Conservation (phyloP, 2,797 vertebrate species). For the Eremophila alpestris region DNA sequence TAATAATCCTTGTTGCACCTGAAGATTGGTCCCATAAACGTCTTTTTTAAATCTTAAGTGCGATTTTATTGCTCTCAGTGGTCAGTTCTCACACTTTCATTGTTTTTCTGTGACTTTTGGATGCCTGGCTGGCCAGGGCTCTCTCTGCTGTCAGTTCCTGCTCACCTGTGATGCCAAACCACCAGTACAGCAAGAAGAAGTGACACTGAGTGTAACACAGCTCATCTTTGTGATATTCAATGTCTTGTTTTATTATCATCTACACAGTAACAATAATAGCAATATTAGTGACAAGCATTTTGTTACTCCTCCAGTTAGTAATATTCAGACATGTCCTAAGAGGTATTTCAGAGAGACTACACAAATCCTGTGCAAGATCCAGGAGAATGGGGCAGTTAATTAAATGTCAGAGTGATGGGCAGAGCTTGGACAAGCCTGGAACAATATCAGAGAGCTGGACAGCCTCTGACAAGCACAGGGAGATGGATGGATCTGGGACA, state of each 20-base stretch:
- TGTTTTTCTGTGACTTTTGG: neutral
- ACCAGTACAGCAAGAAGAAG: neutral
- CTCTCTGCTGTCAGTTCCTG: neutral
- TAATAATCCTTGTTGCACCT: neutral
- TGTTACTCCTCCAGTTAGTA: conserved; percentile 6
- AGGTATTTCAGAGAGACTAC: conserved; percentile 45
- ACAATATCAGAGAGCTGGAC: conserved; percentile 46
- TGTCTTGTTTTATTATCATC: conserved; percentile 44
- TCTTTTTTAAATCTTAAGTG: neutral
- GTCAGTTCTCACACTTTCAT: neutral
- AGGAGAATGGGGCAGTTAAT: conserved; percentile 61
- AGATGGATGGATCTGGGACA: conserved; percentile 56
- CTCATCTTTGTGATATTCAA: conserved; percentile 7
- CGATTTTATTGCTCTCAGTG: neutral
- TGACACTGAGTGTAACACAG: neutral
- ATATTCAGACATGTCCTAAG: conserved; percentile 33
- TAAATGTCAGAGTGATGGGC: conserved; percentile 64
- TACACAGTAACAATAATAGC: conserved; percentile 10
- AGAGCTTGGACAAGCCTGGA: conserved; percentile 49
- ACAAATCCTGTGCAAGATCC: conserved; percentile 25
- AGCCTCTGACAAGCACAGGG: conserved; percentile 18
- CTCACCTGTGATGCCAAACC: neutral
- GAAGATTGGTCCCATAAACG: neutral
- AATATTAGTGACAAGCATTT: conserved; percentile 30
- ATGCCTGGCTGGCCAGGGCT: neutral